Base-by-base conservation (phyloP, 2,113 vertebrate genomes). In the Callospermophilus lateralis region DNA sequence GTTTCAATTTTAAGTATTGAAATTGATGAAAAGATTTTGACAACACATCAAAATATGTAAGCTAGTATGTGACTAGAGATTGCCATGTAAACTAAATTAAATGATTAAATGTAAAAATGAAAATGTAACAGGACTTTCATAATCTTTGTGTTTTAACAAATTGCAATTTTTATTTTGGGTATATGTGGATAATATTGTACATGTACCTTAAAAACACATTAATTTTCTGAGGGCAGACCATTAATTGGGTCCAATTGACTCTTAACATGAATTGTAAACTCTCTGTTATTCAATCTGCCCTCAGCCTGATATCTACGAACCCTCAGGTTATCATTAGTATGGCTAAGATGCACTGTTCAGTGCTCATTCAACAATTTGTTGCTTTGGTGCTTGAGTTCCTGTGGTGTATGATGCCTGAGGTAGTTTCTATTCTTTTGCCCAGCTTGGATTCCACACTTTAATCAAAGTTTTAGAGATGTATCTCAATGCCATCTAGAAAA, bases 211-310 rank as follows among this genome's bases (percentile, higher is more conserved):
- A 86, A 81, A 16, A 77, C 4, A 42, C 3, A 3, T 92, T 77
- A 65, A 51, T 73, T 45, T 2, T 73, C 51, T 65, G 30, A 92
- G 1, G 15, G 8, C 2, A 28, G 39, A 84, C 92, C 39, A 15
- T 78, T 30, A 4, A 19, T n/a, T 55, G 53, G 9, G 30, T 80
- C 10, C 3, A 67, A 85, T 91, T 83, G 53, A 2, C 7, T 89
- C 15, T 37, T 34, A 74, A 89, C 81, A 58, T 78, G 53, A 89
- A 58, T 89, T 74, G 58, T 13, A 89, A 92, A 93, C 92, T 72
- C 48, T 84, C 3, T 42, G 10, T 76, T 37, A 87, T 63, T 85
- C 65, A 67, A 3, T 92, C 28, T 67, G 39, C 67, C 39, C 30
- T 20, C 3, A 76, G 53, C n/a, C 37, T 74, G 42, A 37, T 2